These are phyloP conservation scores for Acleris literana DNA, from an alignment of 2,888 invertebrate genomes.

Conservation along the genomic window DNA sequence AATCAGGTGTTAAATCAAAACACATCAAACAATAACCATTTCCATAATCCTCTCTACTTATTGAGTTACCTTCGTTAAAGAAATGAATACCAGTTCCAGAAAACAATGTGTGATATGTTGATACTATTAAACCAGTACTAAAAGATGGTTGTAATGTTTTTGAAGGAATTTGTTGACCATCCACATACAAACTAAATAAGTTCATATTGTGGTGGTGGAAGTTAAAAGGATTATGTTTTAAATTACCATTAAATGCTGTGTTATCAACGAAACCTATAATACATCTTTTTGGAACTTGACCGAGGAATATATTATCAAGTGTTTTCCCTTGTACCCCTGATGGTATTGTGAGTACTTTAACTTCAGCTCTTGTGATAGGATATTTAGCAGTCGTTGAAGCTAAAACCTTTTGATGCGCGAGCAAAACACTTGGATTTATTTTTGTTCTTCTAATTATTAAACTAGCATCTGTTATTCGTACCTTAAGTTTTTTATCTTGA, in stretches of 20 bases:
- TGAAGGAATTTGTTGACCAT: constrained; percentile 18
- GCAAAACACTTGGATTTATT: constrained; percentile 40
- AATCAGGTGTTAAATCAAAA: constrained; percentile 43
- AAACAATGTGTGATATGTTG: constrained; percentile 29
- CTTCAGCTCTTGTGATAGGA: constrained; percentile 9
- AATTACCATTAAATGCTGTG: constrained; percentile 12
- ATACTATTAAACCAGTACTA: constrained; percentile 22
- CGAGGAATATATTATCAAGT: constrained; percentile 13
- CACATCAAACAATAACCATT: constrained; percentile 43
- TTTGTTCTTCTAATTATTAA: constrained; percentile 33
- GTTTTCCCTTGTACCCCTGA: constrained; percentile 18
- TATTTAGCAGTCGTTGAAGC: constrained; percentile 26
- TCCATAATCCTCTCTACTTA: constrained; percentile 35
- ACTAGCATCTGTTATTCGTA: constrained; percentile 37
- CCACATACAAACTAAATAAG: constrained; percentile 17
- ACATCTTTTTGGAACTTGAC: constrained; percentile 38
- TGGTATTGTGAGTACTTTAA: constrained; percentile 13
- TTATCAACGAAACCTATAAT: constrained; percentile 23
- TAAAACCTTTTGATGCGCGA: constrained; percentile 40
- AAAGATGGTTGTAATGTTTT: constrained; percentile 39
- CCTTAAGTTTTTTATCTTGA: constrained; percentile 36
- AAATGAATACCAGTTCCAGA: constrained; percentile 18
- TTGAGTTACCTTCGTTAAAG: constrained; percentile 34
- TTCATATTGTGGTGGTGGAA: constrained; percentile 9
- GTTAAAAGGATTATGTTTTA: constrained; percentile 14